Percentiles rank a stretch among this genome's conserved stretches.
Evolutionary conservation across 2,113 vertebrate species (phyloP).

Genomic region (Cavia aperea): DNA sequence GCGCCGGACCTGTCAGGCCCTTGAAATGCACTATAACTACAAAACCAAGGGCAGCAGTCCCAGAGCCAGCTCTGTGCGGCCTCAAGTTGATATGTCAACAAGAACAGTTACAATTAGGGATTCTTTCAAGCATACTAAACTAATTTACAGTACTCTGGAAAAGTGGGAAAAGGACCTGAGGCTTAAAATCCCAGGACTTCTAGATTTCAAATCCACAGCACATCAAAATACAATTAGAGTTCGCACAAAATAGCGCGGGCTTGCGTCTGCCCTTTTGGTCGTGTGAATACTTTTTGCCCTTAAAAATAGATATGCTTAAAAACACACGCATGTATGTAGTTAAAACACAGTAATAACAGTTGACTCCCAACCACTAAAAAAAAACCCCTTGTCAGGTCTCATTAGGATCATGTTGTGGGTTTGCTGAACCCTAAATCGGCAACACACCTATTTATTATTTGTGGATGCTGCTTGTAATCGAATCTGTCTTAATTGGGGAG

Average conservation of each 20-base stretch:
- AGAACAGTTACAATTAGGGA: conserved; percentile 86
- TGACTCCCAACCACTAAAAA: conserved; percentile 64
- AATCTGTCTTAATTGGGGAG: conserved; percentile 43
- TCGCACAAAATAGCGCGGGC: conserved; percentile 32
- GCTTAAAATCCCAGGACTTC: conserved; percentile 68
- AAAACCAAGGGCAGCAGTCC: conserved; percentile 81
- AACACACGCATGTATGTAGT: background rate
- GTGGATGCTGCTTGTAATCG: conserved; percentile 68
- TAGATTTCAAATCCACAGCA: conserved; percentile 67
- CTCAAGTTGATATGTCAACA: conserved; percentile 93
- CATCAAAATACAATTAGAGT: conserved; percentile 66
- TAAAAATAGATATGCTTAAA: conserved; percentile 66
- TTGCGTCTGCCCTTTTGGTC: conserved; percentile 50
- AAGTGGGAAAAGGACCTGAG: conserved; percentile 77
- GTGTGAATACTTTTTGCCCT: conserved; percentile 25
- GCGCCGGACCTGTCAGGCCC: conserved; percentile 95
- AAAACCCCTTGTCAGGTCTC: conserved; percentile 68
- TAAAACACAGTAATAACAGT: conserved; percentile 68
- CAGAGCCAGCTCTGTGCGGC: conserved; percentile 88
- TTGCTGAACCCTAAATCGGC: conserved; percentile 57
- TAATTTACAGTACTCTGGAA: conserved; percentile 84
- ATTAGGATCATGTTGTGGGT: conserved; percentile 70
- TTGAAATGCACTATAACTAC: conserved; percentile 89
- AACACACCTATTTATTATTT: conserved; percentile 65
- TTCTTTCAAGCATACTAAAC: conserved; percentile 86